A percentile compares a stretch with the other conserved stretches of the same genome.
phyloP scores from a whole-genome alignment of 2,113 vertebrate species.

The Megaceryle maxima region DNA sequence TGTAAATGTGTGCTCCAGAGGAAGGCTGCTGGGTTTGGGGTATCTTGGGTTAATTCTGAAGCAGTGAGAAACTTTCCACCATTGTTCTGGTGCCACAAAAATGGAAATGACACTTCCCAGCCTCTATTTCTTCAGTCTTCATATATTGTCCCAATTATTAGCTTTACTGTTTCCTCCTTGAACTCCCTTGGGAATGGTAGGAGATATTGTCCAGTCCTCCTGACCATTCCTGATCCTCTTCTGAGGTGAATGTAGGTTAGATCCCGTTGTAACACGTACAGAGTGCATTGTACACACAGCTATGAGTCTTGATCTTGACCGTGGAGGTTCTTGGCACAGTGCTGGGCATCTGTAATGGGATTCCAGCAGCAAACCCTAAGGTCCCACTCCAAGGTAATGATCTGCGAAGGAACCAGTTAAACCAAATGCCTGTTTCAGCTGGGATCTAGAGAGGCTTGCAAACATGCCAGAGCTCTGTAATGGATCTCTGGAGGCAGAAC shows the following conservation, averaged over 20 bases:
- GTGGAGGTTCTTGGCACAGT: fast-evolving
- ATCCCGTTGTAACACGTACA: background rate
- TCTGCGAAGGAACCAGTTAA: slow-evolving; percentile 49
- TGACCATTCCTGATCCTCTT: background rate
- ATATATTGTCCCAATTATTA: background rate
- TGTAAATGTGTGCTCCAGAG: background rate
- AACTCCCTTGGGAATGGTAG: background rate
- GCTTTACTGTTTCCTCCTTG: background rate
- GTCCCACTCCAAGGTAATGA: background rate
- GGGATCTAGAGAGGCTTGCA: slow-evolving; percentile 46
- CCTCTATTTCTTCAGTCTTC: background rate
- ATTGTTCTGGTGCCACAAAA: background rate
- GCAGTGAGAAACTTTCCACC: background rate
- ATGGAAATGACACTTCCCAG: background rate
- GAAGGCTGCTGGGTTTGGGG: background rate
- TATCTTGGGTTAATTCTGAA: background rate
- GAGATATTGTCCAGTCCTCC: background rate
- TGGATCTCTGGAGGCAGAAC: slow-evolving; percentile 58
- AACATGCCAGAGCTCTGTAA: slow-evolving; percentile 24
- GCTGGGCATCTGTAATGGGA: background rate
- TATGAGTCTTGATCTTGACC: fast-evolving
- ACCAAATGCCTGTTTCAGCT: slow-evolving; percentile 29
- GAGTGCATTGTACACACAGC: background rate
- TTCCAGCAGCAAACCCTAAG: background rate
- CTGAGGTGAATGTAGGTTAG: background rate